phyloP scores from a whole-genome alignment of 2,113 vertebrate genomes.

The Hypanus sabinus region DNA sequence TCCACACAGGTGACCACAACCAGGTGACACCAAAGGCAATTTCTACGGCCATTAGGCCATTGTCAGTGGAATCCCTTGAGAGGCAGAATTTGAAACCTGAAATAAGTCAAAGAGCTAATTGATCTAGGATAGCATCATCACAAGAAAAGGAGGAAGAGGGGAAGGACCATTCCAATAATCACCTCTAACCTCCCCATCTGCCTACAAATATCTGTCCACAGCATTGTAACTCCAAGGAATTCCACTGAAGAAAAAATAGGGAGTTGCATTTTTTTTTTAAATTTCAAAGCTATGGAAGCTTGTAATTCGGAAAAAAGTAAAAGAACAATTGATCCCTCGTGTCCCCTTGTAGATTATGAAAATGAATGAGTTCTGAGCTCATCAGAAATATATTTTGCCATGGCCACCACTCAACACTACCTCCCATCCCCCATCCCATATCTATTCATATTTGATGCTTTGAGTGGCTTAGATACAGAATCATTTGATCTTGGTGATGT shows the following conservation, averaged over 20 bases:
- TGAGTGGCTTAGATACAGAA: background rate
- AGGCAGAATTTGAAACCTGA: background rate
- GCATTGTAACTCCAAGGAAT: background rate
- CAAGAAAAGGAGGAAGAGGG: background rate
- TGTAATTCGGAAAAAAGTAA: background rate
- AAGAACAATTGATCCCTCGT: background rate
- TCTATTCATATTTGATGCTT: background rate
- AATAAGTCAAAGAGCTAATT: background rate
- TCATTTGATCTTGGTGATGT: background rate
- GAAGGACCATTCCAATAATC: background rate
- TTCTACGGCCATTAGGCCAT: background rate
- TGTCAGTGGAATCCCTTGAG: background rate
- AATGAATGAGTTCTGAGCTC: background rate
- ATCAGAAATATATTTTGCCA: background rate
- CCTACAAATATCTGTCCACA: no score
- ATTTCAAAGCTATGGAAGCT: background rate
- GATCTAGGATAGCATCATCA: background rate
- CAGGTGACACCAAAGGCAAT: background rate
- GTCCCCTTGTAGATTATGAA: background rate
- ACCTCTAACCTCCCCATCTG: background rate
- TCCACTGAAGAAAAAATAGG: background rate
- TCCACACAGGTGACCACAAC: background rate
- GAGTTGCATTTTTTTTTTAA: background rate
- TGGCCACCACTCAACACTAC: background rate
- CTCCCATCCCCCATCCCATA: background rate